Conservation (phyloP, 1,140 invertebrate genomes). For the Drosophila melanica region DNA sequence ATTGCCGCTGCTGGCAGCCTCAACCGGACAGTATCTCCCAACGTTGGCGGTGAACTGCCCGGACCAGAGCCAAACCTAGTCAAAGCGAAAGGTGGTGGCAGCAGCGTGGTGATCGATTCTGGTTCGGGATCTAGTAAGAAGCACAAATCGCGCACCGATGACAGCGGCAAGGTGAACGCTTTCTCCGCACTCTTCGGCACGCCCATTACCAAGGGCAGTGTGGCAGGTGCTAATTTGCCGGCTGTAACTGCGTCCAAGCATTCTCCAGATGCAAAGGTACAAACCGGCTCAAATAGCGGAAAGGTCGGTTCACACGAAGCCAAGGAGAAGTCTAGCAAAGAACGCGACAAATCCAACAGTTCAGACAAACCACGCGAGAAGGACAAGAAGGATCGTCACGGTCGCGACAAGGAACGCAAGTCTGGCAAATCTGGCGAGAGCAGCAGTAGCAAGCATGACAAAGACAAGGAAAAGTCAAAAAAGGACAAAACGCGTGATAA, state of each 20-base stretch:
- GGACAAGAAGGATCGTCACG: slow-evolving; percentile 88
- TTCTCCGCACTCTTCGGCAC: slow-evolving; percentile 92
- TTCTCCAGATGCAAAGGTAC: slow-evolving; percentile 83
- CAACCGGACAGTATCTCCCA: slow-evolving; percentile 55
- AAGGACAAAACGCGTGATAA: slow-evolving; percentile 86
- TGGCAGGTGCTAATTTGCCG: slow-evolving; percentile 1
- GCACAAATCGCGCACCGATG: slow-evolving; percentile 86
- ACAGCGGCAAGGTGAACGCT: slow-evolving; percentile 86
- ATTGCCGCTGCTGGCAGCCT: slow-evolving; percentile 41
- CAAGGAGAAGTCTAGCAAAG: slow-evolving; percentile 74
- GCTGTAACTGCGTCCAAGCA: slow-evolving; percentile 76
- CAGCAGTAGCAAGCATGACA: slow-evolving; percentile 86
- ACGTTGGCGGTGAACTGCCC: slow-evolving; percentile 28
- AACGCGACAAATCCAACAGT: slow-evolving; percentile 71
- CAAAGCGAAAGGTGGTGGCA: slow-evolving; percentile 87
- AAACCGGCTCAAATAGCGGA: slow-evolving; percentile 25
- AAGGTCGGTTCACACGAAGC: slow-evolving; percentile 42
- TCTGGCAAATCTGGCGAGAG: slow-evolving; percentile 81
- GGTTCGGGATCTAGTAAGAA: slow-evolving; percentile 86
- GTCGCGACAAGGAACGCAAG: slow-evolving; percentile 85
- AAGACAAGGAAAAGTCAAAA: slow-evolving; percentile 88
- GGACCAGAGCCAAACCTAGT: slow-evolving; percentile 82
- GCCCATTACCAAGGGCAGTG: slow-evolving; percentile 89
- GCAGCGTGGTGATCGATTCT: slow-evolving; percentile 22
- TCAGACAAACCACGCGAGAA: slow-evolving; percentile 83